Evolutionary conservation across 2,888 invertebrate species (phyloP).

Genomic region (Eupelmus urozonus): DNA sequence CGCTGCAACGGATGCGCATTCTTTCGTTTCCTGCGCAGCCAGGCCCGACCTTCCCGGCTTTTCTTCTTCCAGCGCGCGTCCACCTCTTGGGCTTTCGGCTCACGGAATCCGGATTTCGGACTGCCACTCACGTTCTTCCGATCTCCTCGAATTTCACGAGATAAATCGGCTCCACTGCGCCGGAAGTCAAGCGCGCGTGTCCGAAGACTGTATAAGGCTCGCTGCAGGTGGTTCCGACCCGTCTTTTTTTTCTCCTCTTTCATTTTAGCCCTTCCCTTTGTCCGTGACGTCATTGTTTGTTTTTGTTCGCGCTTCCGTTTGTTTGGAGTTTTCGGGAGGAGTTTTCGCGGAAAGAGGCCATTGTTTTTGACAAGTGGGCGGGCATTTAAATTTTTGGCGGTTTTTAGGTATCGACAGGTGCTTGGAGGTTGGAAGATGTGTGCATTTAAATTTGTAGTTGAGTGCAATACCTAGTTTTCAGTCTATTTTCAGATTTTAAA

Average conservation of each 20-base stretch:
- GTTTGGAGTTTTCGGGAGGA: constrained; percentile 9
- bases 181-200: constrained; percentile 40
- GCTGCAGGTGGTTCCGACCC: constrained; percentile 38
- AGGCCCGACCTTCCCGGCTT: constrained; percentile 49
- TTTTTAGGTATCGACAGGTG: neutral
- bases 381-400: neutral
- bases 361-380: neutral
- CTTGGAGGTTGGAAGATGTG: too few relatives aligned
- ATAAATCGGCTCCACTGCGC: constrained; percentile 13
- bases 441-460: too few relatives aligned
- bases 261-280: constrained; percentile 38
- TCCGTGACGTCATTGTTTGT: constrained; percentile 46
- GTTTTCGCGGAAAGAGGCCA: constrained; percentile 14
- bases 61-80: constrained; percentile 21
- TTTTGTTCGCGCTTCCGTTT: constrained; percentile 21
- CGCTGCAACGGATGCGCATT: constrained; percentile 53
- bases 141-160: constrained; percentile 56
- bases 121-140: constrained; percentile 65
- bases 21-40: constrained; percentile 43
- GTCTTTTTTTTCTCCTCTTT: constrained; percentile 13
- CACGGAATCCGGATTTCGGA: constrained; percentile 60
- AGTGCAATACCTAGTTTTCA: too few relatives aligned
- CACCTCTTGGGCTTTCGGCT: constrained; percentile 55
- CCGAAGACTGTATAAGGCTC: constrained; percentile 8
- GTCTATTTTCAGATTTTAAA: too few relatives aligned